Evolutionary conservation across 2,888 invertebrate species (phyloP).

Genomic region (Capitulum mitella): DNA sequence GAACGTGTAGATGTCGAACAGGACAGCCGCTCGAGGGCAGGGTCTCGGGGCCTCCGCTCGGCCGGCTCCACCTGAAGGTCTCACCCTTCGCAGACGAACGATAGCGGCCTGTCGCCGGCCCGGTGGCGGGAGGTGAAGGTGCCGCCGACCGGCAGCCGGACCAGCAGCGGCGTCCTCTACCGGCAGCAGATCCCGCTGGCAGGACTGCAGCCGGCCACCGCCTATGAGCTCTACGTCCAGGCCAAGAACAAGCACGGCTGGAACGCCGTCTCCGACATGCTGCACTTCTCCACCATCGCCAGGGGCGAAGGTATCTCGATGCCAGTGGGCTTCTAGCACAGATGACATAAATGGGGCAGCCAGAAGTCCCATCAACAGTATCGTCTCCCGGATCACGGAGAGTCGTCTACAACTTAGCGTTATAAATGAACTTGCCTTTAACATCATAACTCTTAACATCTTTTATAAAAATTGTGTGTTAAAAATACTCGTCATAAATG

Average conservation of each 20-base stretch:
- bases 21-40: background rate
- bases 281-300: constrained; percentile 8
- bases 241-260: background rate
- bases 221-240: background rate
- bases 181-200: background rate
- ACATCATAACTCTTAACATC: no score
- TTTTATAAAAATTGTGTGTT: no score
- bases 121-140: constrained; percentile 9
- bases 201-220: background rate
- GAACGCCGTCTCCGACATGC: background rate
- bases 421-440: no score
- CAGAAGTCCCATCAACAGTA: no score
- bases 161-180: background rate
- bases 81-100: background rate
- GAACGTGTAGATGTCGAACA: background rate
- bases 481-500: no score
- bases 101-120: background rate
- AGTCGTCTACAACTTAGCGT: no score
- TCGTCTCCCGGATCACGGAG: no score
- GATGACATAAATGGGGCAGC: no score
- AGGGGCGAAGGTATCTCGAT: constrained; percentile 1
- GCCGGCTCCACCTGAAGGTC: background rate
- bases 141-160: background rate
- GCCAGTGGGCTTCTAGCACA: no score
- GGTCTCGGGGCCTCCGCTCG: no score